A percentile compares a stretch with the other conserved stretches of the same genome.
phyloP scores from a whole-genome alignment of 2,797 vertebrate genomes.

The Gambelia wislizenii region DNA sequence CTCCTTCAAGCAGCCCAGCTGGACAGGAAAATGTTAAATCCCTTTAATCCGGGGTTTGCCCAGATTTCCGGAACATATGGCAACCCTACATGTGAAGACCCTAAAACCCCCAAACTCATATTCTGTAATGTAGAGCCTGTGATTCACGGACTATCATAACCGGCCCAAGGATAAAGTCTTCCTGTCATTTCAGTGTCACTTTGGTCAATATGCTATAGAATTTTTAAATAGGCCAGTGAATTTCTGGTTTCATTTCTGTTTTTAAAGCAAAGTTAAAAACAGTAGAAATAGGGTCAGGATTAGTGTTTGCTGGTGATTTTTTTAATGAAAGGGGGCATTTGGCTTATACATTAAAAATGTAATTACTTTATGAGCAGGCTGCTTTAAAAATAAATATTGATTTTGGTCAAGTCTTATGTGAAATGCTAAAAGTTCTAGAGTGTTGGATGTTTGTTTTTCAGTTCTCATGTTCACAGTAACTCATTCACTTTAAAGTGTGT shows the following conservation, averaged over 20 bases:
- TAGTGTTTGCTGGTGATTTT: constrained; percentile 26
- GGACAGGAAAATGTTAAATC: too few species aligned
- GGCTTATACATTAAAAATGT: constrained; percentile 39
- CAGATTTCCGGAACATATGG: too few species aligned
- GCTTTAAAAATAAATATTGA: constrained; percentile 71
- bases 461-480: constrained; percentile 57
- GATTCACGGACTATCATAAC: background rate
- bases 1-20: too few species aligned
- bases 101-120: too few species aligned
- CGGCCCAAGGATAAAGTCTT: background rate
- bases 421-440: constrained; percentile 42
- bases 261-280: background rate
- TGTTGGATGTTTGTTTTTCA: background rate
- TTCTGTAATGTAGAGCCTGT: too few species aligned
- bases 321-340: constrained; percentile 32
- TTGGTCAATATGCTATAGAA: constrained; percentile 2
- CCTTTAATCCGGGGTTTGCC: too few species aligned
- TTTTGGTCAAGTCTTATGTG: constrained; percentile 63
- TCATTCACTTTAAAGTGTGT: constrained; percentile 58
- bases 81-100: too few species aligned
- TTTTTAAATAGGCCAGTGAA: background rate
- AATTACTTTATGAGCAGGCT: constrained; percentile 40
- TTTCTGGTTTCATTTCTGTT: background rate
- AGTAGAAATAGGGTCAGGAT: background rate
- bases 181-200: background rate